These are phyloP conservation scores for Phataginus tetradactyla DNA, from an alignment of 2,797 vertebrate species.

Conservation along the genomic window DNA sequence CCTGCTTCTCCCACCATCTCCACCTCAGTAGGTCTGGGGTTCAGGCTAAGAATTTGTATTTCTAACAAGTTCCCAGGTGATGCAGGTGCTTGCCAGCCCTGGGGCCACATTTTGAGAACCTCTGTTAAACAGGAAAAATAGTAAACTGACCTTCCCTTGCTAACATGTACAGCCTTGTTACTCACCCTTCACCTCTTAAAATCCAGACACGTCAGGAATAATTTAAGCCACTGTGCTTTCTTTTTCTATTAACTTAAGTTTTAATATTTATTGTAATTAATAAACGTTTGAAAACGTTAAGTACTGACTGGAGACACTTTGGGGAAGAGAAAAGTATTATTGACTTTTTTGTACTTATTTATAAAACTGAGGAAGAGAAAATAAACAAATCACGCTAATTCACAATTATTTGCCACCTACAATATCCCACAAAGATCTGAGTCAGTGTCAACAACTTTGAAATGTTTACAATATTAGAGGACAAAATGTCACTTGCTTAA, in stretches of 20 bases:
- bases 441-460: background rate
- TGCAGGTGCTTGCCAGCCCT: background rate
- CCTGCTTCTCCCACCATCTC: background rate
- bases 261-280: conserved; percentile 29
- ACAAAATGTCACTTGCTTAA: conserved; percentile 34
- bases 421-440: background rate
- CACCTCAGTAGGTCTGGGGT: background rate
- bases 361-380: background rate
- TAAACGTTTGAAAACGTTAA: conserved; percentile 14
- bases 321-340: background rate
- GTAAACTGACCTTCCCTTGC: background rate
- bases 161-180: background rate
- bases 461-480: background rate
- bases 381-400: background rate
- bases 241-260: background rate
- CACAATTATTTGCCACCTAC: background rate
- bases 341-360: background rate
- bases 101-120: background rate
- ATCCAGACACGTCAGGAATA: conserved; percentile 3
- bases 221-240: background rate
- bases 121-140: background rate
- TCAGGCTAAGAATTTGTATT: background rate
- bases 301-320: background rate
- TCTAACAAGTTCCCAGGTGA: background rate
- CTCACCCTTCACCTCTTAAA: background rate